Conservation (phyloP, 2,113 vertebrate genomes). For the Aldabrachelys gigantea region DNA sequence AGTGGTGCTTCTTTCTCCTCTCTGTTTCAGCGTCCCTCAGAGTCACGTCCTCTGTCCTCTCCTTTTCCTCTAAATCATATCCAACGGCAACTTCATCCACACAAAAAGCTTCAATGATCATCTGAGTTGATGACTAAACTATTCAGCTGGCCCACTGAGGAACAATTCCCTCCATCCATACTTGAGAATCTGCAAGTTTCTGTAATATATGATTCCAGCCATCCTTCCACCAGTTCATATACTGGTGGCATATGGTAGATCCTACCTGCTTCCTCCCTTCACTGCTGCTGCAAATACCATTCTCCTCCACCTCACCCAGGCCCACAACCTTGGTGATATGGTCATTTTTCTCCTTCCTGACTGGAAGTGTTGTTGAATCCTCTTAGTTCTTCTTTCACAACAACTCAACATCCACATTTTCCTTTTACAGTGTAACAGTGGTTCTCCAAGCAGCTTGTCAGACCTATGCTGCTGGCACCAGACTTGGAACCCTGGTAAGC, state of each 20-base stretch:
- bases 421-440: conserved; percentile 4
- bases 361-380: background rate
- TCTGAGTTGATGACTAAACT: background rate
- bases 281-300: background rate
- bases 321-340: background rate
- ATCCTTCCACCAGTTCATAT: background rate
- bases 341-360: background rate
- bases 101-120: background rate
- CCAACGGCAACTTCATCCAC: background rate
- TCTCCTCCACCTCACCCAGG: background rate
- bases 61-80: background rate
- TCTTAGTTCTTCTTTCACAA: background rate
- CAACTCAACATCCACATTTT: background rate
- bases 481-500: conserved; percentile 49
- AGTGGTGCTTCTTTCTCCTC: conserved; percentile 9
- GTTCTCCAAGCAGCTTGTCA: conserved; percentile 57
- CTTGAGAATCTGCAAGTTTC: background rate
- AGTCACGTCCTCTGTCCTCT: background rate
- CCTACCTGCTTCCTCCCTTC: background rate
- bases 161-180: background rate
- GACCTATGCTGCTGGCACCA: conserved; percentile 30
- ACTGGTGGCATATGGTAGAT: background rate
- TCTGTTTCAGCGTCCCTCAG: background rate
- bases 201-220: background rate
- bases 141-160: background rate